These are phyloP conservation scores for Tipula unca DNA, from an alignment of 2,888 invertebrate species.

Conservation along the genomic window DNA sequence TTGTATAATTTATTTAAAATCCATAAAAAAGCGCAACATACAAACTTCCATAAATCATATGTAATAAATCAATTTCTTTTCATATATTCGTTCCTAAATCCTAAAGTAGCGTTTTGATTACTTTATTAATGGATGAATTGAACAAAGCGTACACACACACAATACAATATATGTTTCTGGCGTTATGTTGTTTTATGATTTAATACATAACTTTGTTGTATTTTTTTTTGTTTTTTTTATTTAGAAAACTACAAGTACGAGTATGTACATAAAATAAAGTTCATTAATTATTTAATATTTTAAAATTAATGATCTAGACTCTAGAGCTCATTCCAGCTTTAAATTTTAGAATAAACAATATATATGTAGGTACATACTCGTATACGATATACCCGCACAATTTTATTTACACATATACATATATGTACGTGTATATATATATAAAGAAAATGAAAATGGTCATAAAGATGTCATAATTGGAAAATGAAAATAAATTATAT, in stretches of 20 bases:
- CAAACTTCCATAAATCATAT: not conserved
- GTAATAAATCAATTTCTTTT: not conserved
- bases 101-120: not conserved
- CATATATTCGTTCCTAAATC: not conserved
- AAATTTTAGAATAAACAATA: too few relatives aligned
- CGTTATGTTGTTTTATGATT: not conserved
- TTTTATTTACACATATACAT: not conserved
- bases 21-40: not conserved
- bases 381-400: not conserved
- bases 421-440: not conserved
- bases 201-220: not conserved
- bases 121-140: not conserved
- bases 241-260: not conserved
- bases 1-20: not conserved
- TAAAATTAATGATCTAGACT: not conserved
- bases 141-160: not conserved
- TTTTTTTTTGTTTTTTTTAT: not conserved
- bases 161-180: not conserved
- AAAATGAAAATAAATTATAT: not conserved
- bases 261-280: not conserved
- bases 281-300: not conserved
- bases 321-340: not conserved
- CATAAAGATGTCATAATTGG: not conserved
- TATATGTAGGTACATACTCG: too few relatives aligned
- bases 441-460: not conserved